Conservation (phyloP, 2,113 vertebrate genomes). For the Misgurnus anguillicaudatus region DNA sequence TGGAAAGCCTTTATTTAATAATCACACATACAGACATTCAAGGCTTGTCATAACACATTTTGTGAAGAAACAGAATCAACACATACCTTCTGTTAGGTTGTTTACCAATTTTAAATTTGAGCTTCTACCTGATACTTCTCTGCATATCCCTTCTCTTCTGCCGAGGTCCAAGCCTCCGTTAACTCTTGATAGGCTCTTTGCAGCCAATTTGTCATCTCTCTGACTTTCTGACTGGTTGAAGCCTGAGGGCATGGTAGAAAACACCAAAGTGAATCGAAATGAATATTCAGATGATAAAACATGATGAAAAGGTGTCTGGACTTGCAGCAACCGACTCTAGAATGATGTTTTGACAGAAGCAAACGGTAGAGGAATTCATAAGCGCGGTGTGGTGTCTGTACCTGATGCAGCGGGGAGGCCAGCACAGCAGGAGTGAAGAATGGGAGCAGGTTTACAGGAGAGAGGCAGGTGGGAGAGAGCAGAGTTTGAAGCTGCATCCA, state of each 20-base stretch:
- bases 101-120: background rate
- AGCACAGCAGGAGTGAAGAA: slow-evolving; percentile 52
- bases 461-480: slow-evolving; percentile 49
- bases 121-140: slow-evolving; percentile 75
- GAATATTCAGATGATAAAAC: background rate
- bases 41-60: background rate
- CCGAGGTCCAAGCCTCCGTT: slow-evolving; percentile 61
- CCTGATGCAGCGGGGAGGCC: slow-evolving; percentile 54
- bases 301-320: background rate
- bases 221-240: slow-evolving; percentile 61
- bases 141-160: slow-evolving; percentile 66
- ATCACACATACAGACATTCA: background rate
- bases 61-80: background rate
- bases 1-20: slow-evolving; percentile 72
- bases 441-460: slow-evolving; percentile 54
- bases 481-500: slow-evolving; percentile 48
- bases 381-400: slow-evolving; percentile 23
- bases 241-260: slow-evolving; percentile 42
- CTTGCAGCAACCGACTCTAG: background rate
- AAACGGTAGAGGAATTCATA: background rate
- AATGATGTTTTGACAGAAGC: slow-evolving; percentile 4
- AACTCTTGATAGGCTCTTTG: slow-evolving; percentile 70
- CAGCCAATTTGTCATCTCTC: slow-evolving; percentile 75
- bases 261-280: background rate
- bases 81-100: background rate